These are phyloP conservation scores for Oryzias curvinotus DNA, from an alignment of 2,113 vertebrate species.

Conservation along the genomic window DNA sequence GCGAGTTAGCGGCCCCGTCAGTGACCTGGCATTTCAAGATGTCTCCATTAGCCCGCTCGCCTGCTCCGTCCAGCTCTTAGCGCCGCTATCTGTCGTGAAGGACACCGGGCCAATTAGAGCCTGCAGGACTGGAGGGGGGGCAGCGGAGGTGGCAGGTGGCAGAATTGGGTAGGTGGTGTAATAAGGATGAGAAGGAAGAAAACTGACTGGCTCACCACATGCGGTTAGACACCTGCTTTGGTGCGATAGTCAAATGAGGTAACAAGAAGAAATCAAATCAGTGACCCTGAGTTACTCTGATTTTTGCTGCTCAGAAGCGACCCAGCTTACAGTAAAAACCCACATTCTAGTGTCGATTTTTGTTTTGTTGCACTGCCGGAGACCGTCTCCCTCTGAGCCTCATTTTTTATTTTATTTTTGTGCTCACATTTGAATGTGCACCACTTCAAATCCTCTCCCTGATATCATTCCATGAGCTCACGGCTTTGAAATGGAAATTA, in stretches of 20 bases:
- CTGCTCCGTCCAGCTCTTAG: conserved; percentile 33
- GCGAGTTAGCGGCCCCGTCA: conserved; percentile 42
- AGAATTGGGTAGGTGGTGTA: conserved; percentile 30
- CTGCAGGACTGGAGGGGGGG: conserved; percentile 19
- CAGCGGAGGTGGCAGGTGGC: conserved; percentile 12
- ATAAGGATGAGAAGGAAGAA: conserved; percentile 26
- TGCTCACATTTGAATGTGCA: conserved; percentile 34
- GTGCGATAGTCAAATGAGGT: conserved; percentile 33
- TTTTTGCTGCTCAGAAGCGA: neutral
- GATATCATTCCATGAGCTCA: conserved; percentile 57
- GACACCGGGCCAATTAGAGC: conserved; percentile 67
- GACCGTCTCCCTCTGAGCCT: conserved; percentile 15
- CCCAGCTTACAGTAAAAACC: neutral
- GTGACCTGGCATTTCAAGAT: conserved; percentile 72
- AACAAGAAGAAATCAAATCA: conserved; percentile 40
- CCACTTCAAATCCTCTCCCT: conserved; percentile 52
- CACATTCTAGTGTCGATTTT: conserved; percentile 12
- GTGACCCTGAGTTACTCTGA: conserved; percentile 50
- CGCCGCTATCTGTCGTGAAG: conserved; percentile 43
- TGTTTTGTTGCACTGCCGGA: conserved; percentile 22
- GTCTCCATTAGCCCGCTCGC: conserved; percentile 63
- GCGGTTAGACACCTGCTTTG: conserved; percentile 24
- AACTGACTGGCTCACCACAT: neutral
- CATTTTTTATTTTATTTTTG: conserved; percentile 52
- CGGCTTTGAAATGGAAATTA: conserved; percentile 76